phyloP scores from a whole-genome alignment of 1,140 invertebrate species.

The Helicoverpa zea region DNA sequence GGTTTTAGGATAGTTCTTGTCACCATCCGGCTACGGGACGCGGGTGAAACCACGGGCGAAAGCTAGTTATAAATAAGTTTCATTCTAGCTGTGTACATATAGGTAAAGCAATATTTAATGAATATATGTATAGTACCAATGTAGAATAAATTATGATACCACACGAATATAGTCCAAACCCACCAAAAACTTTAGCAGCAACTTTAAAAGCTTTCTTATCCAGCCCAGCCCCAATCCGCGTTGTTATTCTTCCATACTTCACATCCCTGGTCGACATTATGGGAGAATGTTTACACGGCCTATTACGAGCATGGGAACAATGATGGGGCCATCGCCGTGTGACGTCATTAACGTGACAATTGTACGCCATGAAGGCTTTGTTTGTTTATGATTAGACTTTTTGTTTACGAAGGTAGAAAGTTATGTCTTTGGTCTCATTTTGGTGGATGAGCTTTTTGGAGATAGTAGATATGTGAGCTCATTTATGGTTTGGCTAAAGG shows the following conservation, averaged over 20 bases:
- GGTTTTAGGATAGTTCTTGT: too few species aligned
- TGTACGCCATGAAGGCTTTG: conserved; percentile 26
- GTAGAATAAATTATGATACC: too few species aligned
- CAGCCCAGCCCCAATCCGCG: not conserved
- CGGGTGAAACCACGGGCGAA: too few species aligned
- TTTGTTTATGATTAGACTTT: conserved; percentile 38
- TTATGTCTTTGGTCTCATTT: conserved; percentile 11
- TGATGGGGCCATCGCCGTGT: conserved; percentile 30
- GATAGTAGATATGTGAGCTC: not conserved
- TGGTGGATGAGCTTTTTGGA: not conserved
- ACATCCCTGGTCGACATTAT: conserved; percentile 45
- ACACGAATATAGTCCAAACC: too few species aligned
- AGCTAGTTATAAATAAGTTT: too few species aligned
- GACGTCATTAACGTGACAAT: conserved; percentile 47
- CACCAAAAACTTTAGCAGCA: too few species aligned
- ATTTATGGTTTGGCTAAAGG: not conserved
- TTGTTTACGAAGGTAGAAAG: conserved; percentile 29
- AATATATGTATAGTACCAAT: too few species aligned
- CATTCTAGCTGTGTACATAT: too few species aligned
- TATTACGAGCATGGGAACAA: conserved; percentile 47
- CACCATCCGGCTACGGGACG: too few species aligned
- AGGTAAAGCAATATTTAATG: too few species aligned
- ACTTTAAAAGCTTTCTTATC: conserved; percentile 37
- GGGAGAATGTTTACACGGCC: conserved; percentile 44
- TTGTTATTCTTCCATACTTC: conserved; percentile 43